phyloP scores from a whole-genome alignment of 2,888 invertebrate genomes.

The Lobophora halterata region DNA sequence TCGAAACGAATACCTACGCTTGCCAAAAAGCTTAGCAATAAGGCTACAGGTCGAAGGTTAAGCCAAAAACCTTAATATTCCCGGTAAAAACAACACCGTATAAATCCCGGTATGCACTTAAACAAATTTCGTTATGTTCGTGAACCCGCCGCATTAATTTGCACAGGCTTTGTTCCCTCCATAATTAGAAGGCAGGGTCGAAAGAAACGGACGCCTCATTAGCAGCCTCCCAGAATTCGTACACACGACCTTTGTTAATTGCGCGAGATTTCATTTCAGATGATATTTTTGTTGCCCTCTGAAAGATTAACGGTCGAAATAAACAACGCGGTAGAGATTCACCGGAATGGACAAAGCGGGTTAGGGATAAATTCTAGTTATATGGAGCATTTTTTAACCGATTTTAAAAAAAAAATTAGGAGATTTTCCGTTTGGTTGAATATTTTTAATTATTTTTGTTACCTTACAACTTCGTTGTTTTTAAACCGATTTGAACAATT shows the following conservation, averaged over 20 bases:
- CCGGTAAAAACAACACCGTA: conserved; percentile 8
- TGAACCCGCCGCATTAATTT: conserved; percentile 23
- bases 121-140: conserved; percentile 18
- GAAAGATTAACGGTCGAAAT: conserved; percentile 1
- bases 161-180: conserved; percentile 37
- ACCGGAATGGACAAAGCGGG: neutral
- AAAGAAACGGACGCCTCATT: conserved; percentile 41
- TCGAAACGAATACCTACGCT: too few species aligned
- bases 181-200: conserved; percentile 42
- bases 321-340: conserved; percentile 1
- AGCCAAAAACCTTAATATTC: conserved; percentile 3
- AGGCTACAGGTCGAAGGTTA: too few species aligned
- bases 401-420: neutral
- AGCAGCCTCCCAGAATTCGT: conserved; percentile 30
- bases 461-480: too few species aligned
- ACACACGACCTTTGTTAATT: conserved; percentile 21
- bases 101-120: conserved; percentile 19
- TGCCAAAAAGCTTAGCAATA: too few species aligned
- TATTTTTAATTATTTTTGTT: too few species aligned
- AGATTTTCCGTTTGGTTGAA: too few species aligned
- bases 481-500: too few species aligned
- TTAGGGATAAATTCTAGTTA: conserved; percentile 7
- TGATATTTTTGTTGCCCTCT: conserved; percentile 12
- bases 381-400: neutral
- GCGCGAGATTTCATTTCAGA: conserved; percentile 19